A percentile compares a stretch with the other conserved stretches of the same genome.
These are phyloP conservation scores for Cardinalis cardinalis DNA, from an alignment of 2,113 vertebrate species.

Conservation along the genomic window DNA sequence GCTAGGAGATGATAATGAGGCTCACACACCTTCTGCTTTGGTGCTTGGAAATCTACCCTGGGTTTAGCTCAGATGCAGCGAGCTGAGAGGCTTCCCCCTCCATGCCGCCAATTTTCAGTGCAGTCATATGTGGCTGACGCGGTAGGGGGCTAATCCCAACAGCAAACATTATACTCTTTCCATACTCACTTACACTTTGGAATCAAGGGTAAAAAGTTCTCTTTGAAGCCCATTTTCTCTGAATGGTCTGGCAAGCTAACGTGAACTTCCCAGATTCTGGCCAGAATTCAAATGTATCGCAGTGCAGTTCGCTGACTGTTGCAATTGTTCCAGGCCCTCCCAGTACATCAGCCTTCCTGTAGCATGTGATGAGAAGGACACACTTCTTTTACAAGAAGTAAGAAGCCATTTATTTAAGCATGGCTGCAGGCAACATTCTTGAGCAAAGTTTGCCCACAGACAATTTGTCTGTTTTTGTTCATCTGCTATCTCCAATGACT, in stretches of 20 bases:
- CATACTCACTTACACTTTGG: slow-evolving; percentile 45
- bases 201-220: slow-evolving; percentile 58
- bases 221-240: slow-evolving; percentile 64
- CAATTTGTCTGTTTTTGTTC: neutral
- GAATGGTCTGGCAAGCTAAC: slow-evolving; percentile 52
- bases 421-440: neutral
- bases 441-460: neutral
- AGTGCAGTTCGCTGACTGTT: neutral
- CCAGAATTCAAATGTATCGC: slow-evolving; percentile 25
- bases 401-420: slow-evolving; percentile 18
- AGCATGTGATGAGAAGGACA: neutral
- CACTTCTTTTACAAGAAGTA: neutral
- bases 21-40: slow-evolving; percentile 44
- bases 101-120: slow-evolving; percentile 41
- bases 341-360: neutral
- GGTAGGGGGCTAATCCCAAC: slow-evolving; percentile 72
- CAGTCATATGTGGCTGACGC: slow-evolving; percentile 35
- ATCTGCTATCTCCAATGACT: neutral
- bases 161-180: slow-evolving; percentile 72
- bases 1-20: slow-evolving; percentile 10
- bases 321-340: neutral
- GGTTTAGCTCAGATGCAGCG: slow-evolving; percentile 55
- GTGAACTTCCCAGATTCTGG: slow-evolving; percentile 26
- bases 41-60: slow-evolving; percentile 56
- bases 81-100: slow-evolving; percentile 44